These are phyloP conservation scores for Etheostoma nigrum DNA, from an alignment of 2,797 vertebrate species.

Conservation along the genomic window DNA sequence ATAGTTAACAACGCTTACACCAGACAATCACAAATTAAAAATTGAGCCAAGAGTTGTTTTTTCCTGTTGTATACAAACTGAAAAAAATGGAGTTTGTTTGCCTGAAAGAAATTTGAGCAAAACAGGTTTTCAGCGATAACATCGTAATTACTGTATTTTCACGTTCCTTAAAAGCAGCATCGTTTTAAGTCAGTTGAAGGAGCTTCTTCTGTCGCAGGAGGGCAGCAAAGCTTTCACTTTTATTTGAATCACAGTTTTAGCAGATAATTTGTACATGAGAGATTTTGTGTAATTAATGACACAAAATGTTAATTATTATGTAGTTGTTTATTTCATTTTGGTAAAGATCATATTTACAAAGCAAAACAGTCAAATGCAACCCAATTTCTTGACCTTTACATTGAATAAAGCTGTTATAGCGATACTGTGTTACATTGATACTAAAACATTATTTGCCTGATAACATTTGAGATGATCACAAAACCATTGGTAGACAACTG, in stretches of 20 bases:
- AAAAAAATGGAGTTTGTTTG: rapidly evolving
- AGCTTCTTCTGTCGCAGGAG: slow-evolving; percentile 34
- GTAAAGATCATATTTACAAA: not conserved
- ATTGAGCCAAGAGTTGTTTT: too few relatives aligned
- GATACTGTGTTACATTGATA: not conserved
- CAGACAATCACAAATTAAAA: rapidly evolving
- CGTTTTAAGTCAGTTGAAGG: not conserved
- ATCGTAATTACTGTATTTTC: not conserved
- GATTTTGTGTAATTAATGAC: too few relatives aligned
- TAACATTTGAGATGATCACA: slow-evolving; percentile 1
- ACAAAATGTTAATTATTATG: not conserved
- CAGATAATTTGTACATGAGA: not conserved
- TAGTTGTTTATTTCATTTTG: not conserved
- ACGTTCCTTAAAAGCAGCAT: slow-evolving; percentile 26
- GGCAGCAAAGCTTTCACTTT: slow-evolving; percentile 70
- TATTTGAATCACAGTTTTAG: slow-evolving; percentile 15
- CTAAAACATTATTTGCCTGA: too few relatives aligned
- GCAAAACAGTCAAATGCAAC: not conserved
- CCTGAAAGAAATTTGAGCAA: rapidly evolving
- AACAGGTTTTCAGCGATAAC: rapidly evolving
- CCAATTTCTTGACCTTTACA: not conserved
- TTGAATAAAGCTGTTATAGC: not conserved
- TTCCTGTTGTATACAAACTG: too few relatives aligned
- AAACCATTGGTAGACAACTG: not conserved
- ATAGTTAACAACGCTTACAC: rapidly evolving